phyloP scores from a whole-genome alignment of 2,888 invertebrate species.

The Thalpophila matura region DNA sequence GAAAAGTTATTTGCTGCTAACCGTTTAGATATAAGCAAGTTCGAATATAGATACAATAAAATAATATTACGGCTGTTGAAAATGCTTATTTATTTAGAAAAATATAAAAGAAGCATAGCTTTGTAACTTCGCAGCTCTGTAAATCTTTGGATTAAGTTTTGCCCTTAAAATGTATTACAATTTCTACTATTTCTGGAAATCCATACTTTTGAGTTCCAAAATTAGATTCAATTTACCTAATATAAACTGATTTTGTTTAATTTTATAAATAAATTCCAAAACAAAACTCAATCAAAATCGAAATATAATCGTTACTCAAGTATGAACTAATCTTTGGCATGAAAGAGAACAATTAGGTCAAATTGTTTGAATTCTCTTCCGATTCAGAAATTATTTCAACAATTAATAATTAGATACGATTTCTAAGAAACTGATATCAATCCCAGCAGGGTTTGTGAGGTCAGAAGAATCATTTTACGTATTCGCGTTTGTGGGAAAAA shows the following conservation, averaged over 20 bases:
- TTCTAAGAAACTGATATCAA: slow-evolving; percentile 12
- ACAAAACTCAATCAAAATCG: not conserved
- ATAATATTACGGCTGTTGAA: slow-evolving; percentile 4
- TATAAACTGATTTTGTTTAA: not conserved
- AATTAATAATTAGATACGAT: slow-evolving; percentile 7
- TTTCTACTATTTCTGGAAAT: not conserved
- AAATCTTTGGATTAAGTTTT: not conserved
- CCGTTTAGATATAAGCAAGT: slow-evolving; percentile 23
- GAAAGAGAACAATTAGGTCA: slow-evolving; percentile 19
- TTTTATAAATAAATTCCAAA: slow-evolving; percentile 4
- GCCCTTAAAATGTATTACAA: too few relatives aligned
- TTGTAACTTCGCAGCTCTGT: not conserved
- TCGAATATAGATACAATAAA: slow-evolving; percentile 21
- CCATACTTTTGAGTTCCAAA: not conserved
- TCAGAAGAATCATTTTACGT: slow-evolving; percentile 10
- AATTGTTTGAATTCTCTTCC: slow-evolving; percentile 24
- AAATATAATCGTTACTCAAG: not conserved
- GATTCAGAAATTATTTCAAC: slow-evolving; percentile 21
- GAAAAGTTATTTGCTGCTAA: slow-evolving; percentile 38
- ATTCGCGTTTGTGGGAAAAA: slow-evolving; percentile 35
- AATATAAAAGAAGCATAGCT: not conserved
- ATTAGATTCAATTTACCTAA: not conserved
- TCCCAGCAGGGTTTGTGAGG: slow-evolving; percentile 5
- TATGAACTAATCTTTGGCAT: not conserved
- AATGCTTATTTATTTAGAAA: slow-evolving; percentile 2